Conservation (phyloP, 2,113 vertebrate genomes). For the Amazona vittata region DNA sequence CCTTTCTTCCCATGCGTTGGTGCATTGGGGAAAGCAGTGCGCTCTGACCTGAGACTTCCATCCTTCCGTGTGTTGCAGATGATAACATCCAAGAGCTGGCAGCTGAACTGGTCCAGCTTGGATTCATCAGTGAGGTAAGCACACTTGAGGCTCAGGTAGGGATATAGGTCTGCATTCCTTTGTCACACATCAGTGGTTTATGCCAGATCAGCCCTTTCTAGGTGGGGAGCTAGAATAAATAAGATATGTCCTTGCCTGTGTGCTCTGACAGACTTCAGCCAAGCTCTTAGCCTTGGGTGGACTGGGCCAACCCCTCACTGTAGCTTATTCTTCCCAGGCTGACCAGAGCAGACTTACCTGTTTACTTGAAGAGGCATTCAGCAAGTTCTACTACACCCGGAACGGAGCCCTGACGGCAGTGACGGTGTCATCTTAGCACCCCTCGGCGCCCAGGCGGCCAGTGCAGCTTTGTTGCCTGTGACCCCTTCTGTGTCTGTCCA, state of each 20-base stretch:
- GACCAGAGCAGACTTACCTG: constrained; percentile 91
- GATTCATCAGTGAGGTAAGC: constrained; percentile 95
- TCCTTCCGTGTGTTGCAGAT: constrained; percentile 74
- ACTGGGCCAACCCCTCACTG: background rate
- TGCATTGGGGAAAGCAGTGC: rapidly evolving
- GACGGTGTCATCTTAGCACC: constrained; percentile 92
- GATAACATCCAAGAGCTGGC: constrained; percentile 95
- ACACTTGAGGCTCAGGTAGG: background rate
- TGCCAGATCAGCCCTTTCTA: background rate
- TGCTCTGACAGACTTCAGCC: background rate
- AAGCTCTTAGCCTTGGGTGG: background rate
- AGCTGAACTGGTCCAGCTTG: constrained; percentile 94
- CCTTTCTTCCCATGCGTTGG: rapidly evolving
- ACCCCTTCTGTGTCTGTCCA: constrained; percentile 14
- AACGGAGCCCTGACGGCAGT: constrained; percentile 91
- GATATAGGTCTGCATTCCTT: background rate
- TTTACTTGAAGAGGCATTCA: constrained; percentile 96
- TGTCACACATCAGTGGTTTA: rapidly evolving
- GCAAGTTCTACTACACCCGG: constrained; percentile 91
- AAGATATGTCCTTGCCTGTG: rapidly evolving
- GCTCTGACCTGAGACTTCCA: rapidly evolving
- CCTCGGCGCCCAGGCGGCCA: background rate
- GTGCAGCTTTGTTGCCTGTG: background rate
- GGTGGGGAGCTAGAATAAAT: background rate
- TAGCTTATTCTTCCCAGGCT: constrained; percentile 73